Conservation (phyloP, 1,140 invertebrate species). For the Papilio xuthus region DNA sequence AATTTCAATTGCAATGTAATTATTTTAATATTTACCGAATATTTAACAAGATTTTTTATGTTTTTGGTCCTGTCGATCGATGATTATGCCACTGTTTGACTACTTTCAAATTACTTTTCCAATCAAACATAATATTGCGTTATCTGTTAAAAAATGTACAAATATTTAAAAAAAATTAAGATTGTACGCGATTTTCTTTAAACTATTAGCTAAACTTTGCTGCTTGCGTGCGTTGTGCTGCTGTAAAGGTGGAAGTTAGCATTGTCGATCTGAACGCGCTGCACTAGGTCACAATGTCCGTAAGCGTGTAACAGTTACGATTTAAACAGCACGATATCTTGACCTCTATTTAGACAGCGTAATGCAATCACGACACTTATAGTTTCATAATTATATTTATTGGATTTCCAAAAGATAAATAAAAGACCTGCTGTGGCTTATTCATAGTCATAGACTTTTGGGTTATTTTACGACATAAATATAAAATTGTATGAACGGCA, state of each 20-base stretch:
- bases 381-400: background rate
- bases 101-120: no score
- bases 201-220: background rate
- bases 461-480: no score
- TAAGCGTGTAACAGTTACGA: slow-evolving; percentile 3
- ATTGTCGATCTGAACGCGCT: slow-evolving; percentile 1
- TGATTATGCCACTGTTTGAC: no score
- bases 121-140: no score
- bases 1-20: background rate
- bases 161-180: background rate
- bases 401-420: background rate
- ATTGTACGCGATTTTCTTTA: background rate
- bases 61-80: no score
- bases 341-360: slow-evolving; percentile 11
- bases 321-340: slow-evolving; percentile 15
- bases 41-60: no score
- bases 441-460: no score
- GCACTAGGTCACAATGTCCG: background rate
- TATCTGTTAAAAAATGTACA: no score
- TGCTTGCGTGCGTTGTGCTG: background rate
- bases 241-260: background rate
- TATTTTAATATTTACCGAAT: no score
- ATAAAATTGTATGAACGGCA: no score
- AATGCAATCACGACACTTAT: background rate
- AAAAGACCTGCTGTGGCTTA: background rate